Evolutionary conservation across 2,113 vertebrate genomes (phyloP).

Genomic region (Phrynocephalus versicolor): DNA sequence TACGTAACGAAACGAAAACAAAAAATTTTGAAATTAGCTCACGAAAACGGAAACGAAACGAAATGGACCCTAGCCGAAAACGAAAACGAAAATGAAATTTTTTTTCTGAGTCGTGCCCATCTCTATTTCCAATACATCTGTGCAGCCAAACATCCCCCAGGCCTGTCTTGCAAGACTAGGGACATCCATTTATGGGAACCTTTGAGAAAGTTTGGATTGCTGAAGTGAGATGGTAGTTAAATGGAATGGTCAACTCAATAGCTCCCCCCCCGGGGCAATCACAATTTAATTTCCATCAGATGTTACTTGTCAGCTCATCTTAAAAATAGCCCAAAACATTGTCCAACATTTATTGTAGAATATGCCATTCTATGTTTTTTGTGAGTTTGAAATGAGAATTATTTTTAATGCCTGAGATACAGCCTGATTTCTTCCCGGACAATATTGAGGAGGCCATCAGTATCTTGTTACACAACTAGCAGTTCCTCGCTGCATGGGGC

Average conservation of each 20-base stretch:
- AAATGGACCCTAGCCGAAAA: too few relatives aligned
- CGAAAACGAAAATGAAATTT: too few relatives aligned
- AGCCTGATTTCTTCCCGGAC: background rate
- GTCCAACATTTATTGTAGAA: background rate
- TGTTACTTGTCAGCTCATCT: background rate
- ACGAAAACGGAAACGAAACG: too few relatives aligned
- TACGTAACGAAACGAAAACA: too few relatives aligned
- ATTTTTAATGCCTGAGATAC: background rate
- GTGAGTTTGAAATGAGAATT: background rate
- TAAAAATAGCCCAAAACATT: background rate
- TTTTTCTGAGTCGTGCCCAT: too few relatives aligned
- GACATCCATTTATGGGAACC: conserved; percentile 12
- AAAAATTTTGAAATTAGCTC: too few relatives aligned
- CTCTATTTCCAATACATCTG: too few relatives aligned
- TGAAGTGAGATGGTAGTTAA: conserved; percentile 39
- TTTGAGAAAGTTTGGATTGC: conserved; percentile 54
- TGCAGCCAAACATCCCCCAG: too few relatives aligned
- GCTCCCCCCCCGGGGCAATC: conserved; percentile 34
- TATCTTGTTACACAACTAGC: background rate
- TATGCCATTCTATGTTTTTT: background rate
- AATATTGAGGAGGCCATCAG: background rate
- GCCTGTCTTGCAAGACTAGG: background rate
- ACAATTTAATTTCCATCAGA: conserved; percentile 39
- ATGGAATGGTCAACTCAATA: conserved; percentile 41
- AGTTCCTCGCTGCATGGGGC: background rate